phyloP scores from a whole-genome alignment of 2,888 invertebrate species.

The Colostygia pectinataria region DNA sequence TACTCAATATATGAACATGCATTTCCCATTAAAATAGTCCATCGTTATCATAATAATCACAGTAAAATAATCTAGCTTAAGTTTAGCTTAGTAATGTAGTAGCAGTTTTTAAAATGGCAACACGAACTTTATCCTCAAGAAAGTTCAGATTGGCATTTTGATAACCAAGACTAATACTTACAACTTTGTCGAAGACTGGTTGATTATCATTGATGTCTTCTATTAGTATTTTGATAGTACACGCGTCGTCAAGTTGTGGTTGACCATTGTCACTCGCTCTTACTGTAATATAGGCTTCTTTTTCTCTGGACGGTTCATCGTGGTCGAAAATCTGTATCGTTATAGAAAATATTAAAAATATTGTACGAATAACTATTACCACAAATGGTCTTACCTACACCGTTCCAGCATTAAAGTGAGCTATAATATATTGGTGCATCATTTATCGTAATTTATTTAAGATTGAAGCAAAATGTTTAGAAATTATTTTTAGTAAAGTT shows the following conservation, averaged over 20 bases:
- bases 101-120: conserved; percentile 4
- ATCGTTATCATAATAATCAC: neutral
- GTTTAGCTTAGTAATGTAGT: conserved; percentile 15
- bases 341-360: conserved; percentile 23
- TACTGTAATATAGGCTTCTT: conserved; percentile 92
- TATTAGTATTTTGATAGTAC: conserved; percentile 95
- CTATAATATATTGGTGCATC: conserved; percentile 9
- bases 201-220: conserved; percentile 96
- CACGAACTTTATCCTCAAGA: neutral
- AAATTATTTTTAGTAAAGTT: too few relatives aligned
- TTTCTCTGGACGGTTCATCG: conserved; percentile 93
- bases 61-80: conserved; percentile 8
- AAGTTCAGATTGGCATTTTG: neutral
- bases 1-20: conserved; percentile 15
- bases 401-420: conserved; percentile 32
- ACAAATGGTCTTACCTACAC: conserved; percentile 41
- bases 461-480: too few relatives aligned
- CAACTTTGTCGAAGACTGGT: conserved; percentile 91
- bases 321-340: conserved; percentile 89
- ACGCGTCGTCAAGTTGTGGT: conserved; percentile 95
- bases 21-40: neutral
- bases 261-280: conserved; percentile 96
- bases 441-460: neutral
- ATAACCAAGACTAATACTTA: conserved; percentile 67
- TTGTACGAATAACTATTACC: neutral